Evolutionary conservation across 2,113 vertebrate genomes (phyloP).

Genomic region (Galbula dea): DNA sequence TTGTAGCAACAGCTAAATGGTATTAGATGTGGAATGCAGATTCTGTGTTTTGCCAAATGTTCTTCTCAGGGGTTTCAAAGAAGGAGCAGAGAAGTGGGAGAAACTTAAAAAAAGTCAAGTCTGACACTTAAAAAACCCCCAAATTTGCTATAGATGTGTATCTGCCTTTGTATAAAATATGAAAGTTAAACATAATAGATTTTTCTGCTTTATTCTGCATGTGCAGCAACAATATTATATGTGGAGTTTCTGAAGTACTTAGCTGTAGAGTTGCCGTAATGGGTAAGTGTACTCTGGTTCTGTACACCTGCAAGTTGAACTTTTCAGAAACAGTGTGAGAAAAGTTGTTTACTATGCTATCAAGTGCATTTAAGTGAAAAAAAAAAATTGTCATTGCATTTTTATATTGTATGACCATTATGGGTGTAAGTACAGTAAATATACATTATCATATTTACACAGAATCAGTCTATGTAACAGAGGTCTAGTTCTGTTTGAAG

Average conservation of each 20-base stretch:
- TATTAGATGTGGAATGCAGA: neutral
- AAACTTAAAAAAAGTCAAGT: neutral
- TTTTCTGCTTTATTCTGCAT: neutral
- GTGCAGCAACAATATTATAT: neutral
- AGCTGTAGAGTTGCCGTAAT: neutral
- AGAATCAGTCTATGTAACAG: neutral
- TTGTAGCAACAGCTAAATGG: neutral
- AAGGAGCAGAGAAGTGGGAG: neutral
- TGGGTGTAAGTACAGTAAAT: neutral
- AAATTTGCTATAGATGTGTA: neutral
- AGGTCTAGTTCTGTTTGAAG: neutral
- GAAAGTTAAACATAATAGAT: neutral
- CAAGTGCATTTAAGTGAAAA: neutral
- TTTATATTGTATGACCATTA: neutral
- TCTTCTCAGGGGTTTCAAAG: neutral
- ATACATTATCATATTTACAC: neutral
- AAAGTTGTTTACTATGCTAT: neutral
- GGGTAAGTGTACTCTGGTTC: neutral
- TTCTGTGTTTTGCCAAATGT: neutral
- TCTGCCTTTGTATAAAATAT: neutral
- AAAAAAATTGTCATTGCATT: neutral
- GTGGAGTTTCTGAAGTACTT: neutral
- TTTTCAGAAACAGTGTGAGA: neutral
- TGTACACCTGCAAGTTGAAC: neutral
- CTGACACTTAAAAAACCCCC: neutral